phyloP scores from a whole-genome alignment of 2,113 vertebrate genomes.

The Dromaius novaehollandiae region DNA sequence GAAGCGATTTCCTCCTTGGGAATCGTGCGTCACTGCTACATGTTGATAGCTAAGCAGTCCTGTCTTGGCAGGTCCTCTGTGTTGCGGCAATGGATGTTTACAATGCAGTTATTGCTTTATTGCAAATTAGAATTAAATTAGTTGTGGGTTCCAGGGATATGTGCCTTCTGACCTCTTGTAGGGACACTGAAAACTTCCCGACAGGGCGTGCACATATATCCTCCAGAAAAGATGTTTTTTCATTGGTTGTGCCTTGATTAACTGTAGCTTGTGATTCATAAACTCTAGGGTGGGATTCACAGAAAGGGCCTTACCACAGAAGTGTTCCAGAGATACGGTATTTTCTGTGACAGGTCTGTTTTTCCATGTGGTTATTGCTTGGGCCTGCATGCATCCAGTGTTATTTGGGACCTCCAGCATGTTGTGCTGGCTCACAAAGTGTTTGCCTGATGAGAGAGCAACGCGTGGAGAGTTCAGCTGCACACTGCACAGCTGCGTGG shows the following conservation, averaged over 20 bases:
- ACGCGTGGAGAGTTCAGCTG: neutral
- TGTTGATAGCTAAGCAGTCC: neutral
- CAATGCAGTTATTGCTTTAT: neutral
- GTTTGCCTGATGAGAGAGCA: neutral
- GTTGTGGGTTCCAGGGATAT: neutral
- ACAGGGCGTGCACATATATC: neutral
- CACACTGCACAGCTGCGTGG: neutral
- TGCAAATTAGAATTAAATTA: neutral
- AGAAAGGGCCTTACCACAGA: neutral
- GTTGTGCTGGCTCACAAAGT: neutral
- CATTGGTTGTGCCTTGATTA: neutral
- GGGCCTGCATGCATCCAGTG: neutral
- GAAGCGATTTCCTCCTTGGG: neutral
- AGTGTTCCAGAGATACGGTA: neutral
- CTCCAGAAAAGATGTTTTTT: neutral
- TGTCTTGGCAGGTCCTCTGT: accelerated
- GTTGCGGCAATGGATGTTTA: neutral
- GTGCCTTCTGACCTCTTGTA: neutral
- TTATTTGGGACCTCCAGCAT: neutral
- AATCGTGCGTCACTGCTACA: neutral
- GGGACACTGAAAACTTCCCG: neutral
- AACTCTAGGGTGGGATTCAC: neutral
- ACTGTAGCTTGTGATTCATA: neutral
- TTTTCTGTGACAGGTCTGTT: too few species aligned
- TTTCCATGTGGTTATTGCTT: neutral